These are phyloP conservation scores for Silvanus unidentatus DNA, from an alignment of 2,888 invertebrate genomes.

Conservation along the genomic window DNA sequence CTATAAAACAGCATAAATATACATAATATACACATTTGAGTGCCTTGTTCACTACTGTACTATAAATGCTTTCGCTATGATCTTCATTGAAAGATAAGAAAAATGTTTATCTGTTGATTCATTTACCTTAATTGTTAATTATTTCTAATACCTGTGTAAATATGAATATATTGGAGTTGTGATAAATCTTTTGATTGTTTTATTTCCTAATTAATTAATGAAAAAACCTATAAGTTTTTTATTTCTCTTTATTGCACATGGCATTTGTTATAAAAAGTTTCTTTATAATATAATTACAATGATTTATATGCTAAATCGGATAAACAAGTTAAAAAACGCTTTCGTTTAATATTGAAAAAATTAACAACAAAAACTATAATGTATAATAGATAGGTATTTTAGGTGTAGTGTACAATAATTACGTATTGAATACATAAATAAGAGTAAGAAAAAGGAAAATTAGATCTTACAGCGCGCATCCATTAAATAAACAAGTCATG, in stretches of 20 bases:
- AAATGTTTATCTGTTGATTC: too few species aligned
- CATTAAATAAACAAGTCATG: too few species aligned
- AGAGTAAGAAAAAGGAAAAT: too few species aligned
- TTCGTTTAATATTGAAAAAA: constrained; percentile 9
- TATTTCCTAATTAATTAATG: not conserved
- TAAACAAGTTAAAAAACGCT: constrained; percentile 17
- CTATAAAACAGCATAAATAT: too few species aligned
- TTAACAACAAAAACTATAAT: constrained; percentile 2
- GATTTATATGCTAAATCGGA: constrained; percentile 4
- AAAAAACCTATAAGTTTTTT: constrained; percentile 8
- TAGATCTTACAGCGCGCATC: too few species aligned
- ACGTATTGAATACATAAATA: too few species aligned
- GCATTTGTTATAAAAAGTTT: constrained; percentile 23
- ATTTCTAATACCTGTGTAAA: constrained; percentile 1
- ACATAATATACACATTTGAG: constrained; percentile 14
- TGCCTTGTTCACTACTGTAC: constrained; percentile 22
- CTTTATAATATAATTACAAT: constrained; percentile 1
- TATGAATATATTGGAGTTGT: constrained; percentile 19
- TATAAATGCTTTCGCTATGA: constrained; percentile 30
- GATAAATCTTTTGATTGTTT: constrained; percentile 13
- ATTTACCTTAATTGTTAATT: too few species aligned
- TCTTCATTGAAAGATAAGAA: constrained; percentile 20
- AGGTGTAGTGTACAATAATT: too few species aligned
- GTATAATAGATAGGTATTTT: not conserved
- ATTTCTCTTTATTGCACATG: constrained; percentile 20